phyloP scores from a whole-genome alignment of 2,113 vertebrate genomes.

The Platichthys stellatus region DNA sequence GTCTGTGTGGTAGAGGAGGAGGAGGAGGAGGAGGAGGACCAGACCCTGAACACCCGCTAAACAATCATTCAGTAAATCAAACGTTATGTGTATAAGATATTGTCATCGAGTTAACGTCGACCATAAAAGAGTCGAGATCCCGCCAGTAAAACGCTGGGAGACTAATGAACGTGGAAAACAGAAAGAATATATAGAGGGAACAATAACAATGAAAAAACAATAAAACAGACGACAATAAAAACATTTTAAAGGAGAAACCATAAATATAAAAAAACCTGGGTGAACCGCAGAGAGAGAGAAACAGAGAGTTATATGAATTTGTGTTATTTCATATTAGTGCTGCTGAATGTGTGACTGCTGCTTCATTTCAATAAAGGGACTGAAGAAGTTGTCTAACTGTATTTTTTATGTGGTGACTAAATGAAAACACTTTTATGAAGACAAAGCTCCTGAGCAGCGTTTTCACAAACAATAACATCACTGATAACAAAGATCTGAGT shows the following conservation, averaged over 20 bases:
- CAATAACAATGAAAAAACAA: conserved; percentile 60
- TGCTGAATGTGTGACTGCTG: neutral
- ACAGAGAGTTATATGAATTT: neutral
- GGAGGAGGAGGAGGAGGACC: neutral
- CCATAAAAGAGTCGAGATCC: neutral
- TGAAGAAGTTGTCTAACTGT: neutral
- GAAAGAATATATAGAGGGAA: conserved; percentile 14
- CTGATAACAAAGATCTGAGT: neutral
- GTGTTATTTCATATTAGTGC: conserved; percentile 17
- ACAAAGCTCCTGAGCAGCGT: neutral
- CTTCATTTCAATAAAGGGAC: neutral
- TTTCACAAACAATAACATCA: conserved; percentile 7
- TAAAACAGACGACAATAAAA: conserved; percentile 57
- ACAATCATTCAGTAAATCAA: neutral
- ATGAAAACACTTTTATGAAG: neutral
- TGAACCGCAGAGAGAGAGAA: conserved; percentile 2
- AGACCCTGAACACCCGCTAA: neutral
- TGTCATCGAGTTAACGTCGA: neutral
- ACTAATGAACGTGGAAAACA: conserved; percentile 53
- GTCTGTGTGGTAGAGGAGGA: neutral
- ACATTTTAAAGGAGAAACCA: conserved; percentile 31
- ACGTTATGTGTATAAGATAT: neutral
- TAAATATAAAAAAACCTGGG: conserved; percentile 30
- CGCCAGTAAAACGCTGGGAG: conserved; percentile 57
- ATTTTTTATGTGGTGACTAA: neutral